phyloP scores from a whole-genome alignment of 2,888 invertebrate genomes.

The Ectobius pallidus region DNA sequence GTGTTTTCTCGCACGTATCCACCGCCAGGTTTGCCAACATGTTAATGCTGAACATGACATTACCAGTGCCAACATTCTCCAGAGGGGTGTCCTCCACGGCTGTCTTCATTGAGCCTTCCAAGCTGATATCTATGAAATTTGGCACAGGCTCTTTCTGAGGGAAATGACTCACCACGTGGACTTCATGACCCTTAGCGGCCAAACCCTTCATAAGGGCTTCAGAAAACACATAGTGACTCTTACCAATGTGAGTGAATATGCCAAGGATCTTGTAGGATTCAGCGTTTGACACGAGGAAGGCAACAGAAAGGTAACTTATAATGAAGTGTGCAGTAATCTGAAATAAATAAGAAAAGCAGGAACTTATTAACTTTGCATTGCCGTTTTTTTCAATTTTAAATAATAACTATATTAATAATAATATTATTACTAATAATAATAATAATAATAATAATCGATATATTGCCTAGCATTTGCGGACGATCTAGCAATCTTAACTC shows the following conservation, averaged over 20 bases:
- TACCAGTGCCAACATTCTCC: not conserved
- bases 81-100: constrained; percentile 54
- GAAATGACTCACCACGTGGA: constrained; percentile 58
- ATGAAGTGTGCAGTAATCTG: no score
- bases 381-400: no score
- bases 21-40: not conserved
- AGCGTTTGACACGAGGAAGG: not conserved
- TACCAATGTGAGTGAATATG: constrained; percentile 58
- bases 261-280: constrained; percentile 55
- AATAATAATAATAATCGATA: no score
- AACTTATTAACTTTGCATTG: no score
- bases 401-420: no score
- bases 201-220: constrained; percentile 58
- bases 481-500: no score
- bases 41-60: not conserved
- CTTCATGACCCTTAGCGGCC: constrained; percentile 60
- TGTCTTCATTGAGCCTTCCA: constrained; percentile 50
- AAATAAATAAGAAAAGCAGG: no score
- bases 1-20: constrained; percentile 31
- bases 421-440: no score
- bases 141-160: constrained; percentile 52
- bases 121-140: constrained; percentile 50
- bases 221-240: constrained; percentile 58
- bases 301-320: no score
- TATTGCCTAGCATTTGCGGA: no score